Conservation (phyloP, 92 coral and sea anemone species). For the Zoanthus sansibaricus region DNA sequence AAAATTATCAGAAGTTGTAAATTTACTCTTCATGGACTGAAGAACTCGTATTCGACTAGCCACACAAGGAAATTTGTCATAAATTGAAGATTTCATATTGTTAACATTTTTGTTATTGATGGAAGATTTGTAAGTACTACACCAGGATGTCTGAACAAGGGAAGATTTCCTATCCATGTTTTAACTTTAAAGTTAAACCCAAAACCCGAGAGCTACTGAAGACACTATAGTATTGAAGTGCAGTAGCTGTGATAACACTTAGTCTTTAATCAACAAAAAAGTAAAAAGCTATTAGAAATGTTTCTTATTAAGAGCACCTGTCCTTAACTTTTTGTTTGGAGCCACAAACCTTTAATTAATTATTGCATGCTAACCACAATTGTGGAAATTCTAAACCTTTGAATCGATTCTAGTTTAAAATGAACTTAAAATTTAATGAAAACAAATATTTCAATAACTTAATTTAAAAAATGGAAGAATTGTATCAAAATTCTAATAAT, state of each 20-base stretch:
- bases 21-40: constrained; percentile 2
- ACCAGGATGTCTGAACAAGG: background rate
- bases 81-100: constrained; percentile 9
- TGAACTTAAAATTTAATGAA: no score
- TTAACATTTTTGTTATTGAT: background rate
- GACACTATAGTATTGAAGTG: background rate
- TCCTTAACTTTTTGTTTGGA: background rate
- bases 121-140: background rate
- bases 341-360: background rate
- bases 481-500: no score
- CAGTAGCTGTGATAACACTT: background rate
- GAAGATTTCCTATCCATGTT: constrained; percentile 22
- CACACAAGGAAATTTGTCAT: background rate
- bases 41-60: background rate
- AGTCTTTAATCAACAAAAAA: background rate
- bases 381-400: background rate
- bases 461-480: no score
- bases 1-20: background rate
- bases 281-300: background rate
- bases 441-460: no score
- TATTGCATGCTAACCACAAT: background rate
- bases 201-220: background rate
- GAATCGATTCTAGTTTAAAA: no score
- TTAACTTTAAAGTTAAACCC: background rate
- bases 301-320: background rate